Evolutionary conservation across 2,888 invertebrate species (phyloP).

Genomic region (Cryptophagus acutangulus): DNA sequence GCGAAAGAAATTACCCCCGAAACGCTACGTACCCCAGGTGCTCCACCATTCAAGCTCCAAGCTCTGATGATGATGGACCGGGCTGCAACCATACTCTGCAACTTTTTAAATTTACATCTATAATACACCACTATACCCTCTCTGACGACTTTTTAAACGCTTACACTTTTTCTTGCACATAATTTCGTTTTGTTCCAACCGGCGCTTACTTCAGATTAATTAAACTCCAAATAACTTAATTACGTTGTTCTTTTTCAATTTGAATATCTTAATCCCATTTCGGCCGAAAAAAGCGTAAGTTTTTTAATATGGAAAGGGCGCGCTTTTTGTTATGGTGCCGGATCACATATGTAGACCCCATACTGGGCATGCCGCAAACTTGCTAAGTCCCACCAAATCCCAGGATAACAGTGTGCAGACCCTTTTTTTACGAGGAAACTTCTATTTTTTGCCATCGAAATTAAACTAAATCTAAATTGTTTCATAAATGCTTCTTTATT

Average conservation of each 20-base stretch:
- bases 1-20: slow-evolving; percentile 41
- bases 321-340: too few relatives aligned
- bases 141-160: slow-evolving; percentile 35
- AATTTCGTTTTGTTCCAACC: neutral
- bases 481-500: too few relatives aligned
- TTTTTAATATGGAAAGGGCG: too few relatives aligned
- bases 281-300: too few relatives aligned
- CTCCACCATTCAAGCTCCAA: neutral
- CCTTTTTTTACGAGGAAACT: slow-evolving; percentile 12
- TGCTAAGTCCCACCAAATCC: slow-evolving; percentile 34
- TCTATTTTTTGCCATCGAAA: neutral
- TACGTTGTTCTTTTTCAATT: too few relatives aligned
- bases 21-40: slow-evolving; percentile 1
- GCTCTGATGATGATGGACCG: too few relatives aligned
- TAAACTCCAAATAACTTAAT: too few relatives aligned
- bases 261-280: too few relatives aligned
- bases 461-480: too few relatives aligned
- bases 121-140: slow-evolving; percentile 30
- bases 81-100: slow-evolving; percentile 20
- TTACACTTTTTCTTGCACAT: neutral
- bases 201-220: too few relatives aligned
- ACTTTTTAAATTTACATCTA: slow-evolving; percentile 43
- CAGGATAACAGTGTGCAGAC: slow-evolving; percentile 39
- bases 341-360: too few relatives aligned
- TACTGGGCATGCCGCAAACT: too few relatives aligned